phyloP scores from a whole-genome alignment of 2,797 vertebrate genomes.

The Coregonus suidteri region DNA sequence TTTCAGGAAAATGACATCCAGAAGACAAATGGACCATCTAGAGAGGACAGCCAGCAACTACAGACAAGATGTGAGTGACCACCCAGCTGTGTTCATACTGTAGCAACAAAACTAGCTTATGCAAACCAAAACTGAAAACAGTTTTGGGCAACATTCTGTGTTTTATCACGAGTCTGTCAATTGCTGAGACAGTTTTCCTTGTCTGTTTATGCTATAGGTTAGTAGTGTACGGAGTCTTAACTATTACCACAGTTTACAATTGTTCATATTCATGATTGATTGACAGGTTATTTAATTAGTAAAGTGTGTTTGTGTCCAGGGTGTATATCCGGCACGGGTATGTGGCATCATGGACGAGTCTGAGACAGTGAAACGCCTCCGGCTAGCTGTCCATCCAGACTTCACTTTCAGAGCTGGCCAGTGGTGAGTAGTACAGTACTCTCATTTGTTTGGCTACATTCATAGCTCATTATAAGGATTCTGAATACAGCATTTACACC shows the following conservation, averaged over 20 bases:
- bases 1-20: constrained; percentile 82
- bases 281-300: neutral
- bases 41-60: constrained; percentile 86
- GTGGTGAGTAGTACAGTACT: constrained; percentile 80
- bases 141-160: neutral
- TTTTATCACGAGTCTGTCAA: neutral
- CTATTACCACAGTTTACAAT: neutral
- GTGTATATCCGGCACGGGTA: constrained; percentile 84
- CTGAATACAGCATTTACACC: neutral
- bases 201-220: neutral
- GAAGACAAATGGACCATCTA: constrained; percentile 85
- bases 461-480: neutral
- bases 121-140: neutral
- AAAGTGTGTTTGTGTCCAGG: constrained; percentile 62
- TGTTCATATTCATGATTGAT: neutral
- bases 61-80: constrained; percentile 84
- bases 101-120: neutral
- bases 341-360: constrained; percentile 84
- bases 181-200: neutral
- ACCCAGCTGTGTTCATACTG: neutral
- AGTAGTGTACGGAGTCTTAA: neutral
- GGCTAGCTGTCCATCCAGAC: constrained; percentile 81
- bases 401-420: constrained; percentile 96
- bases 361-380: constrained; percentile 85
- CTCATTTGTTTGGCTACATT: neutral